Evolutionary conservation across 2,888 invertebrate genomes (phyloP).

Genomic region (Coecobrya sp.): DNA sequence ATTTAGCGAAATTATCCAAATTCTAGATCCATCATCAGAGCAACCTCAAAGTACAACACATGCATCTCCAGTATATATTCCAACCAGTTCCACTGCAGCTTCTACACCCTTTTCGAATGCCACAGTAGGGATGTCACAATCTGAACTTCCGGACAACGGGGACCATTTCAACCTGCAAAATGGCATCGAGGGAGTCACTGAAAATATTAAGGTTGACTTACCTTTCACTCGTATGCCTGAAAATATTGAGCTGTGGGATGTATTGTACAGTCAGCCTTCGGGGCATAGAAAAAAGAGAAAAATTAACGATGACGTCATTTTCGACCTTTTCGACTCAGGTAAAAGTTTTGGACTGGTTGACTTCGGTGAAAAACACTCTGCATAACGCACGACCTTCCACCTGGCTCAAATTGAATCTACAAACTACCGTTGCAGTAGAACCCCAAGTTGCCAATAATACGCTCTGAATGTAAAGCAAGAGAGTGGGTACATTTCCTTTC

Average conservation of each 20-base stretch:
- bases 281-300: slow-evolving; percentile 61
- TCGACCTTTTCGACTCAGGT: slow-evolving; percentile 55
- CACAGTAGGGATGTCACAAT: neutral
- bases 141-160: neutral
- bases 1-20: slow-evolving; percentile 61
- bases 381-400: slow-evolving; percentile 67
- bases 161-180: slow-evolving; percentile 1
- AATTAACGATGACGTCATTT: slow-evolving; percentile 41
- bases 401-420: slow-evolving; percentile 53
- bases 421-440: neutral
- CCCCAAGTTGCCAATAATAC: neutral
- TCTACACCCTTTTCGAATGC: neutral
- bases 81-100: neutral
- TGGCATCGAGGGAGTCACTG: slow-evolving; percentile 57
- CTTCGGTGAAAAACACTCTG: slow-evolving; percentile 51
- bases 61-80: neutral
- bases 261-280: slow-evolving; percentile 37
- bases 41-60: too few species aligned
- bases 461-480: neutral
- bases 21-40: slow-evolving; percentile 11
- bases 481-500: neutral
- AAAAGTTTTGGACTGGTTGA: slow-evolving; percentile 63
- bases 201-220: slow-evolving; percentile 71
- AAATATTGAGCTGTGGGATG: slow-evolving; percentile 52
- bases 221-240: slow-evolving; percentile 60